A percentile compares a stretch with the other conserved stretches of the same genome.
Conservation (phyloP, 1,140 invertebrate genomes). For the Caenorhabditis brenneri region DNA sequence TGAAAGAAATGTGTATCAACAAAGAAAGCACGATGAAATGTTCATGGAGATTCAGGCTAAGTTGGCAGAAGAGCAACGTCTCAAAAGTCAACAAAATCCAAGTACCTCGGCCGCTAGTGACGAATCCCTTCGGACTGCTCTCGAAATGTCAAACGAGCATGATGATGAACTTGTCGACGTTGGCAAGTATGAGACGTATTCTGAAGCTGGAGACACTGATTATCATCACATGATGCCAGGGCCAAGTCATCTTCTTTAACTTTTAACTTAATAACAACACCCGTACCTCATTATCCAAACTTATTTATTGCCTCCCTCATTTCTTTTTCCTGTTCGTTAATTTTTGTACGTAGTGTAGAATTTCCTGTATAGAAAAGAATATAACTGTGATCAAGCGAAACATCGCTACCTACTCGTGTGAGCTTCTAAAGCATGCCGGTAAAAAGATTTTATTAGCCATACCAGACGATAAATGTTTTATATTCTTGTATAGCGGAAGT, state of each 20-base stretch:
- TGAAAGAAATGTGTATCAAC: slow-evolving; percentile 18
- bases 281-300: background rate
- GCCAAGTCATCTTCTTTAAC: background rate
- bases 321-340: background rate
- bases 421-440: background rate
- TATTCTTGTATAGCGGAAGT: background rate
- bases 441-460: background rate
- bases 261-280: background rate
- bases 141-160: background rate
- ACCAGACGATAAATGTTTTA: background rate
- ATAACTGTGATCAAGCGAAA: background rate
- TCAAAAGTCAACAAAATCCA: background rate
- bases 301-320: background rate
- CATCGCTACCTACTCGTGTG: background rate
- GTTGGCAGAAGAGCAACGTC: background rate
- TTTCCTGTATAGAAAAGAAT: background rate
- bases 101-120: background rate
- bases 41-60: background rate
- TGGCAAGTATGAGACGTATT: background rate
- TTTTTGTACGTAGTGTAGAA: background rate
- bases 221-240: background rate
- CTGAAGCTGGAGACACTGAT: background rate
- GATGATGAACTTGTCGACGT: background rate
- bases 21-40: slow-evolving; percentile 18
- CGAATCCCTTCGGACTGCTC: background rate